These are phyloP conservation scores for Drosophila bunnanda DNA, from an alignment of 2,888 invertebrate genomes.

Conservation along the genomic window DNA sequence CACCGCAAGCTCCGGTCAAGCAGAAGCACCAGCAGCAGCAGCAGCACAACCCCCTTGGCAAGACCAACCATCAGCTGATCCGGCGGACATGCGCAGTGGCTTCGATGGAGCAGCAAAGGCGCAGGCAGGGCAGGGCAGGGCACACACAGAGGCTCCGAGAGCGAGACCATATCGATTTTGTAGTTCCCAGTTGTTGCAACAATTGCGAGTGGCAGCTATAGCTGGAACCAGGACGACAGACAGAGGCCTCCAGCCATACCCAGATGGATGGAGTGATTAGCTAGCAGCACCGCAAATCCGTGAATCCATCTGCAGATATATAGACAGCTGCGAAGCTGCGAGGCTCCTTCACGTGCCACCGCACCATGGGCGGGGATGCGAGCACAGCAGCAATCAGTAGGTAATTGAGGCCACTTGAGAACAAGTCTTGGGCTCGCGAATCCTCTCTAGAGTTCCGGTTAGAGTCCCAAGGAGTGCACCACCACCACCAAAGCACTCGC, in stretches of 20 bases:
- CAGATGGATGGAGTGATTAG: conserved; percentile 16
- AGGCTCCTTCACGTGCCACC: conserved; percentile 10
- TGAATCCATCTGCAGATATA: not conserved
- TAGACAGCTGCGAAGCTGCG: not conserved
- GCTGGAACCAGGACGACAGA: not conserved
- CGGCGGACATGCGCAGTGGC: conserved; percentile 6
- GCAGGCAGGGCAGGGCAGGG: conserved; percentile 3
- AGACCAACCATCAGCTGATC: conserved; percentile 7
- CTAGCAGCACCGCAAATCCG: conserved; percentile 9
- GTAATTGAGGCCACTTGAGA: conserved; percentile 2
- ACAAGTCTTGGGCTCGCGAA: not conserved
- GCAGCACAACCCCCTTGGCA: not conserved
- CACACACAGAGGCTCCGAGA: conserved; percentile 8
- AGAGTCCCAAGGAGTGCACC: not conserved
- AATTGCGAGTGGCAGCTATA: conserved; percentile 2
- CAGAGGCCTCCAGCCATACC: not conserved
- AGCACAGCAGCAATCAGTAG: conserved; percentile 5
- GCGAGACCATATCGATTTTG: conserved; percentile 16
- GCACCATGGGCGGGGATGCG: conserved; percentile 15
- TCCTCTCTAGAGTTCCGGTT: not conserved
- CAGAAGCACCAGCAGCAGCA: not conserved
- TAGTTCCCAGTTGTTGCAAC: conserved; percentile 11
- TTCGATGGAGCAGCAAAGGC: not conserved
- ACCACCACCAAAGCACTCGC: not conserved
- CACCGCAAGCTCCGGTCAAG: not conserved